Evolutionary conservation across 2,113 vertebrate species (phyloP), one percentile per base, ranked within the genome.

Genomic region (Varanus komodoensis): DNA sequence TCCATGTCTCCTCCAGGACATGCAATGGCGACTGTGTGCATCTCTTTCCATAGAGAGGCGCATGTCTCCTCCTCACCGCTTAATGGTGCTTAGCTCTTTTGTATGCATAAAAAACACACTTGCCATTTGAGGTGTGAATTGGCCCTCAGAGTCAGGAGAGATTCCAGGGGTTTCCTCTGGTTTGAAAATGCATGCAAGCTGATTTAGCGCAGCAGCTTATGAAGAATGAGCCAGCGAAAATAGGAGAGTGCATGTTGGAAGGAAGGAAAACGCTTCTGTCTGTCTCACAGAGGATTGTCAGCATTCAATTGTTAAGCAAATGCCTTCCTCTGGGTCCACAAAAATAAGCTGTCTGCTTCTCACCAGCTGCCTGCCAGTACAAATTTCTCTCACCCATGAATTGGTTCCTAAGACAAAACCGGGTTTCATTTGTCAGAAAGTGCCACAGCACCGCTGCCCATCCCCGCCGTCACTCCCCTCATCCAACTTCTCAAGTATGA

Each of bases 241-340:
- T n/a, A 87, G 71, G 23, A 81, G 17, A 86, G 81, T 71, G 44
- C 38, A 44, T 44, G 38, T 44, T 44, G 25, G 54, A 61, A 75
- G 48, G 4, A 0, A 29, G 61, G 21, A 80, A 67, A 74, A 93
- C 0, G 19, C 87, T 89, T 74, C n/a, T 52, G 34, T 34, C 77
- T 29, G 2, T 27, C 32, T 48, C 71, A 89, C 1, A 12, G 8
- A 14, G 64, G 38, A 27, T 3, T 67, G 32, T n/a, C 73, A 94
- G 87, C 3, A 82, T 1, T 0, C 78, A 79, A 91, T 93, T 92
- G 80, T 27, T 77, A 80, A 73, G 77, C 50, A 89, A 93, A n/a
- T 34, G 91, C 84, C 89, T 75, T 84, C 87, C 48, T 71, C 7
- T 64, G 12, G 67, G 86, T 68, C 79, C 82, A 19, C 50, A 86